Evolutionary conservation across 2,113 vertebrate genomes (phyloP).

Genomic region (Cavia aperea): DNA sequence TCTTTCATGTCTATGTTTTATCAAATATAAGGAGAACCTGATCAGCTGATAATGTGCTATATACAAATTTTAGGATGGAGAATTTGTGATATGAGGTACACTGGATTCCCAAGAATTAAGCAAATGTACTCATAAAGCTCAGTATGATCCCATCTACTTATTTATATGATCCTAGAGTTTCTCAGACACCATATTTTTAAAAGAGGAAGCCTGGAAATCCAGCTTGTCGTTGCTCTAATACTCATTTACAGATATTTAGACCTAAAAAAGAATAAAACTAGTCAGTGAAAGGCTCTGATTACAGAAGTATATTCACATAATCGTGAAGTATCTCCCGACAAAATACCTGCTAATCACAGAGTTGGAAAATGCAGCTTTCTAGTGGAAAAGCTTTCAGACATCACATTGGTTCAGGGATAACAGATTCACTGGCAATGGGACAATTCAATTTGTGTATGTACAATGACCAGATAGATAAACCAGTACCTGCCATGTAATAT

Average conservation of each 20-base stretch:
- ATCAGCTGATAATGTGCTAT: not conserved
- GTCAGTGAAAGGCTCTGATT: not conserved
- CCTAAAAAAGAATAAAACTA: not conserved
- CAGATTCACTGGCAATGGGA: not conserved
- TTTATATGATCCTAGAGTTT: not conserved
- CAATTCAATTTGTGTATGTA: not conserved
- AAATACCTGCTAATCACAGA: not conserved
- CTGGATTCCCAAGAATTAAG: not conserved
- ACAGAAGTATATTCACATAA: not conserved
- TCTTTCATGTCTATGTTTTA: not conserved
- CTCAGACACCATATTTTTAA: not conserved
- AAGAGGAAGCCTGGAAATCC: not conserved
- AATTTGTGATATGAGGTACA: not conserved
- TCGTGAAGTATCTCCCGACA: not conserved
- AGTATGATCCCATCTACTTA: not conserved
- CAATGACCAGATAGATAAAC: not conserved
- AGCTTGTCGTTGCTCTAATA: not conserved
- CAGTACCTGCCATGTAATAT: not conserved
- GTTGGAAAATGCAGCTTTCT: not conserved
- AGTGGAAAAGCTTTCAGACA: not conserved
- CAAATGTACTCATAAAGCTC: not conserved
- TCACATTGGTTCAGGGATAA: not conserved
- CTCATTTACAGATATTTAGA: not conserved
- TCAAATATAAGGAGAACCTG: not conserved
- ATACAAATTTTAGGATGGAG: not conserved